Evolutionary conservation across 2,888 invertebrate species (phyloP), one percentile per base, ranked within the genome.

Genomic region (Entomobrya multifasciata): DNA sequence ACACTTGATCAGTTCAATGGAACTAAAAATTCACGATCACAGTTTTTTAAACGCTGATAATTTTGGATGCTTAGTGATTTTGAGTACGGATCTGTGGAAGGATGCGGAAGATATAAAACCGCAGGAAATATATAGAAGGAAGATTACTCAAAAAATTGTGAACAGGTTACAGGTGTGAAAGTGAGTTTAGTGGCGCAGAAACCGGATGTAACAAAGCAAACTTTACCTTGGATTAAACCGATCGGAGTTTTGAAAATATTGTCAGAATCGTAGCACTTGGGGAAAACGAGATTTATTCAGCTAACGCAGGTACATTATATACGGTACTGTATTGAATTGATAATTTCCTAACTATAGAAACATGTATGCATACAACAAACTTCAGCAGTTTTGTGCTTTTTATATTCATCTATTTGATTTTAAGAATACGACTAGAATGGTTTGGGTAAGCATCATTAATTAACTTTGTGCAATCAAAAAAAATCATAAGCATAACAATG

Each of bases 381-480:
- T n/a, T n/a, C n/a, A n/a, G n/a, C n/a, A n/a, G n/a, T 22, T 13
- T 60, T 25, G n/a, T 1, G 13, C 20, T 6, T 44, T 25, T 44
- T 65, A 17, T 65, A 17, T 20, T 22, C 22, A 13, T 6, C 13
- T 22, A 44, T 22, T 20, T 10, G 41, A 13, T 41, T 0, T 22
- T 1, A 44, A 22, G 30, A 67, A 15, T 22, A n/a, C n/a, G n/a
- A n/a, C n/a, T n/a, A n/a, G 13, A 67, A 0, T 8, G 15, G 47
- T 22, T 67, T 47, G 41, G 67, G 41, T 67, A 11, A 47, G 67
- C 22, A 67, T 67, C 41, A 44, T 67, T 67, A 67, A 67, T 67
- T 22, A 41, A n/a, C n/a, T n/a, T n/a, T n/a, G n/a, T n/a, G n/a
- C n/a, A n/a, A n/a, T n/a, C n/a, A n/a, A n/a, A n/a, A n/a, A n/a